Conservation (phyloP, 2,113 vertebrate species). For the Brachionichthys hirsutus region DNA sequence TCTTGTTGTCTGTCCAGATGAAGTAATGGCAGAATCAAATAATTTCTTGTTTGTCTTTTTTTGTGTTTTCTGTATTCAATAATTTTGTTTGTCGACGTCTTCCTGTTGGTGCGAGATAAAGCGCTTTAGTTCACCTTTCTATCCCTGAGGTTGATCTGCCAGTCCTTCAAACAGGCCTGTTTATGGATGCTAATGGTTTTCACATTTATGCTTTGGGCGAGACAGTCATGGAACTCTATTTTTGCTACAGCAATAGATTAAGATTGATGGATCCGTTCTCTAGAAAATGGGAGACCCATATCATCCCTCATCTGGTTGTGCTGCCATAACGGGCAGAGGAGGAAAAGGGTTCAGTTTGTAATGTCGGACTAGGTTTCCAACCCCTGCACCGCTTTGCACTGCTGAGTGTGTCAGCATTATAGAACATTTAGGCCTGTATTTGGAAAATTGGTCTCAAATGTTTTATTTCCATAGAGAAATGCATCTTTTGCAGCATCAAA, state of each 20-base stretch:
- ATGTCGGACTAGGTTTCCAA: background rate
- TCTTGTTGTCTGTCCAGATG: too few species aligned
- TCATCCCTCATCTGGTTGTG: constrained; percentile 42
- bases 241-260: too few species aligned
- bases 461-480: background rate
- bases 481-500: background rate
- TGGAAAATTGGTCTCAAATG: background rate
- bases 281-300: constrained; percentile 32
- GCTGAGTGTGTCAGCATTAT: background rate
- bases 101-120: too few species aligned
- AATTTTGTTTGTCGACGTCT: too few species aligned
- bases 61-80: background rate
- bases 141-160: too few species aligned
- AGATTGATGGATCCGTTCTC: constrained; percentile 36
- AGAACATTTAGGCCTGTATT: background rate
- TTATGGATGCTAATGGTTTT: background rate
- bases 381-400: background rate
- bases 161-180: too few species aligned
- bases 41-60: background rate
- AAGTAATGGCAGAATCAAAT: background rate
- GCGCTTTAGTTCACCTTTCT: too few species aligned
- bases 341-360: constrained; percentile 22
- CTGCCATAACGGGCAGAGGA: constrained; percentile 11
- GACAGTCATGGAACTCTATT: too few species aligned
- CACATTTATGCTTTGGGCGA: constrained; percentile 23